Conservation (phyloP, 2,113 vertebrate species). For the Blennius ocellaris region DNA sequence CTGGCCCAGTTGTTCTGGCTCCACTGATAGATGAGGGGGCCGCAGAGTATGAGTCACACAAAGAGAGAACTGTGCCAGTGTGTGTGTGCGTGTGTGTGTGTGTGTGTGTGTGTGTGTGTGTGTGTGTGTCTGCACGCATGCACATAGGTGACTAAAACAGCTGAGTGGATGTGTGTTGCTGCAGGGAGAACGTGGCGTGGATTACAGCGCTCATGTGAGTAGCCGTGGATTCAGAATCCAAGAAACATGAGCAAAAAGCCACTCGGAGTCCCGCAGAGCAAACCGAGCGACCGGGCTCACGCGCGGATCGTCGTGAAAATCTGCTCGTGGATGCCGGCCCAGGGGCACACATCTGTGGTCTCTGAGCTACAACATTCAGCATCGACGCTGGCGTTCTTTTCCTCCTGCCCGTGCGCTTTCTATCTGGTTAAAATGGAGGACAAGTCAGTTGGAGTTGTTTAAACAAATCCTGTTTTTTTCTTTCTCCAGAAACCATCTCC, state of each 20-base stretch:
- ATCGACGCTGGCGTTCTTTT: background rate
- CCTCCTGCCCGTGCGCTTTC: background rate
- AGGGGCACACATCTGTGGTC: background rate
- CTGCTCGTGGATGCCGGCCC: background rate
- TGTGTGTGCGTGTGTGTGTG: conserved; percentile 12
- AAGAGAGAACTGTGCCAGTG: conserved; percentile 27
- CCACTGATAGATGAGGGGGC: conserved; percentile 76
- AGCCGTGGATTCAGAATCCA: background rate
- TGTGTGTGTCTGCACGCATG: background rate
- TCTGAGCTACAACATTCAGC: background rate
- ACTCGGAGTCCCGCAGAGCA: background rate
- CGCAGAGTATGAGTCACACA: conserved; percentile 52
- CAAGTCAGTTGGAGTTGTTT: background rate
- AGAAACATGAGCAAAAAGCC: background rate
- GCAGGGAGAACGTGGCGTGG: background rate
- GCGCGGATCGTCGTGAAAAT: background rate
- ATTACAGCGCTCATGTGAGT: background rate
- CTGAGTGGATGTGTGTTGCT: conserved; percentile 2
- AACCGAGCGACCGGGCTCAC: background rate
- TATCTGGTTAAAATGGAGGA: background rate
- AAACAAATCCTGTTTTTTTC: background rate
- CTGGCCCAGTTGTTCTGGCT: conserved; percentile 63
- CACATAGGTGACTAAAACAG: background rate
- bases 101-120: conserved; percentile 13
- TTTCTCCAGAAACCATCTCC: no score